These are phyloP conservation scores for Struthio camelus DNA, from an alignment of 2,113 vertebrate species.

Conservation along the genomic window DNA sequence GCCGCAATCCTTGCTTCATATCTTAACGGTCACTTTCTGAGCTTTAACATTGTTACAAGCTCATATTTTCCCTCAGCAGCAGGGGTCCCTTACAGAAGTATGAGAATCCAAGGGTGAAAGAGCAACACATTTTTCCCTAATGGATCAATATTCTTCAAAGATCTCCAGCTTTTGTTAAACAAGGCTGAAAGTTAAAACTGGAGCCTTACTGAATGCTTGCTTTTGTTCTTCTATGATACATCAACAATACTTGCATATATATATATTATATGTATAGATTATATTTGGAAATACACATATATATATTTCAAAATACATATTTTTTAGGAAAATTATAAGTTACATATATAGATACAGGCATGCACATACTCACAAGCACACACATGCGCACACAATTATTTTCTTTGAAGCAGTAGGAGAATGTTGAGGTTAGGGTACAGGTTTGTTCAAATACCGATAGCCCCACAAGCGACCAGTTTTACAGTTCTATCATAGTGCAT, in stretches of 20 bases:
- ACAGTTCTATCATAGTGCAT: background rate
- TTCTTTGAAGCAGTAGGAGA: background rate
- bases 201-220: accelerated
- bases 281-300: too few relatives aligned
- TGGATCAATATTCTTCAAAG: background rate
- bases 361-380: background rate
- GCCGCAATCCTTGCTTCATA: background rate
- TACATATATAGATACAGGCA: background rate
- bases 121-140: background rate
- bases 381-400: background rate
- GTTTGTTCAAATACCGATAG: background rate
- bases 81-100: background rate
- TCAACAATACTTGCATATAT: background rate
- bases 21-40: background rate
- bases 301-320: background rate
- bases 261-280: too few relatives aligned
- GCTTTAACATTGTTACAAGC: background rate
- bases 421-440: background rate
- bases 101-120: background rate
- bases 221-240: background rate
- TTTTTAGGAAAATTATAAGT: background rate
- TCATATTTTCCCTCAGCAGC: background rate
- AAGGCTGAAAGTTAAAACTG: background rate
- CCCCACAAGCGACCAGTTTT: background rate
- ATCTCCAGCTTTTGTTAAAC: background rate